Evolutionary conservation across 2,888 invertebrate species (phyloP).

Genomic region (Bembecia ichneumoniformis): DNA sequence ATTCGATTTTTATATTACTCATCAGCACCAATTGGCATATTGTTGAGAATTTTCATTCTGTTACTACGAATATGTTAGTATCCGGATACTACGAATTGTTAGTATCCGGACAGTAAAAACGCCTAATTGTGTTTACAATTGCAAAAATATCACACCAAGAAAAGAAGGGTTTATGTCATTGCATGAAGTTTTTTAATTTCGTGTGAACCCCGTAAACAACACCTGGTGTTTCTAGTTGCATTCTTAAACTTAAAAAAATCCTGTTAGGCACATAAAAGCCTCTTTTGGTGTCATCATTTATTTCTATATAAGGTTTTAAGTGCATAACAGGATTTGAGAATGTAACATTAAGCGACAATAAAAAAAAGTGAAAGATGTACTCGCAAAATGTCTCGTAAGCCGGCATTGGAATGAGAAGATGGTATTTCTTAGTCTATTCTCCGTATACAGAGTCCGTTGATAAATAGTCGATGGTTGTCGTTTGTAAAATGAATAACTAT

Average conservation of each 20-base stretch:
- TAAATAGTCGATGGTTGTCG: slow-evolving; percentile 41
- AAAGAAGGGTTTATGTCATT: too few species aligned
- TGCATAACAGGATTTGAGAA: background rate
- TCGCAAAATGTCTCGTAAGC: slow-evolving; percentile 36
- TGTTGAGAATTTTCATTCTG: too few species aligned
- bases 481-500: slow-evolving; percentile 50
- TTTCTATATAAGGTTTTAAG: background rate
- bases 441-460: slow-evolving; percentile 39
- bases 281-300: background rate
- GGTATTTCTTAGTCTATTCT: slow-evolving; percentile 35
- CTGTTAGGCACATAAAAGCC: background rate
- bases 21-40: too few species aligned
- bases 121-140: too few species aligned
- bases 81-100: too few species aligned
- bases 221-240: background rate
- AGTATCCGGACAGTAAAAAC: too few species aligned
- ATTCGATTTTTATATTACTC: too few species aligned
- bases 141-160: too few species aligned
- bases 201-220: background rate
- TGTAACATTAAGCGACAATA: background rate
- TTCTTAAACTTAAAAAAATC: background rate
- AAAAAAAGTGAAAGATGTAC: slow-evolving; percentile 20
- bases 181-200: background rate
- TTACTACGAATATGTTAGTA: too few species aligned
- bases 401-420: slow-evolving; percentile 25